phyloP scores from a whole-genome alignment of 2,888 invertebrate genomes.

The Eupithecia abbreviata region DNA sequence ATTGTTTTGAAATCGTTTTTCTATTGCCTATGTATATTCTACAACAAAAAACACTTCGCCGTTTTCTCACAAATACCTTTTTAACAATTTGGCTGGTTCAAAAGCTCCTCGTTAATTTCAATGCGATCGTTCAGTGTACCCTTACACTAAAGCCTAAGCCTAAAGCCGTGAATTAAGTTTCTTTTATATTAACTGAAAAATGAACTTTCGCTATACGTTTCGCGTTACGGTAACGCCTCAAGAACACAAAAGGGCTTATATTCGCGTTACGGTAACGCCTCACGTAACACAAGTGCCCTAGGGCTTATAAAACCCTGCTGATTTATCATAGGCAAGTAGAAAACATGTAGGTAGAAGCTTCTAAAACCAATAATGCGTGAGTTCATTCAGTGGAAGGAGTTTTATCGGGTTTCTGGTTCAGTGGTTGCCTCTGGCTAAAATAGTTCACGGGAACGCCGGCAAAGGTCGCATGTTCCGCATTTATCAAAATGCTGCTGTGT shows the following conservation, averaged over 20 bases:
- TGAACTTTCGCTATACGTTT: not conserved
- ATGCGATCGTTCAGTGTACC: not conserved
- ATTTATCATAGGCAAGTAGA: not conserved
- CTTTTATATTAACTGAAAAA: not conserved
- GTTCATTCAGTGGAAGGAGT: constrained; percentile 3
- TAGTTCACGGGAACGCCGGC: constrained; percentile 18
- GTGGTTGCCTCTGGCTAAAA: constrained; percentile 22
- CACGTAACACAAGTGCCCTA: not conserved
- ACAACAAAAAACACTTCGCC: not conserved
- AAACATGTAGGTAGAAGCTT: not conserved
- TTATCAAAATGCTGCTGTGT: not conserved
- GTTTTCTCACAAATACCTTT: not conserved
- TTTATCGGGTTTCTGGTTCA: constrained; percentile 31
- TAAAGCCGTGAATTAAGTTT: not conserved
- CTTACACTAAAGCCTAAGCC: not conserved
- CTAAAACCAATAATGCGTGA: not conserved
- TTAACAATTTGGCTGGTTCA: not conserved
- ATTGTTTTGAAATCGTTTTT: no score
- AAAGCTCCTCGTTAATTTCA: not conserved
- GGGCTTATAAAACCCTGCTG: not conserved
- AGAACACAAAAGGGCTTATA: no score
- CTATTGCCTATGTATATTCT: not conserved
- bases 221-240: no score
- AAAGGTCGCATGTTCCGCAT: constrained; percentile 1
- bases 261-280: not conserved